phyloP scores from a whole-genome alignment of 2,113 vertebrate species.

The Anoplopoma fimbria region DNA sequence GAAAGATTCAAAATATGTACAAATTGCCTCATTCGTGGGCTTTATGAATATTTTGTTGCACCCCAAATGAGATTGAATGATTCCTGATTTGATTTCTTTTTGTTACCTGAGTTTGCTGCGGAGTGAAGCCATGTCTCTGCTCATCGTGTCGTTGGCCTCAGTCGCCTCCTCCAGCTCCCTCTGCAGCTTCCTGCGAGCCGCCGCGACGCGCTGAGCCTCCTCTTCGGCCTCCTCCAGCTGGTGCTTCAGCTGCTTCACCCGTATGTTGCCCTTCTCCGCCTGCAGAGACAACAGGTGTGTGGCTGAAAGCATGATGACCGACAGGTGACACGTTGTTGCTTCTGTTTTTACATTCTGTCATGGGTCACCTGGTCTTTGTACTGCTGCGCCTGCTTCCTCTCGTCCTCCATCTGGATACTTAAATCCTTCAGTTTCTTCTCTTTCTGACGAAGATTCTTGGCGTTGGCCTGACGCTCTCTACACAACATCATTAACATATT shows the following conservation, averaged over 20 bases:
- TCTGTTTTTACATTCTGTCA: no score
- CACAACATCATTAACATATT: neutral
- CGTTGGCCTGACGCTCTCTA: slow-evolving; percentile 89
- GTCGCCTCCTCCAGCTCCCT: slow-evolving; percentile 93
- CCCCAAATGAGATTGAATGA: no score
- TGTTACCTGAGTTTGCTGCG: slow-evolving; percentile 74
- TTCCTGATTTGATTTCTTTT: no score
- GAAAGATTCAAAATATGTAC: no score
- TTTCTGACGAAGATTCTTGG: slow-evolving; percentile 90
- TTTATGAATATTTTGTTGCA: no score
- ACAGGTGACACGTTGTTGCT: accelerated
- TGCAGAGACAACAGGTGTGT: slow-evolving; percentile 43
- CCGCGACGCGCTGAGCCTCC: slow-evolving; percentile 91
- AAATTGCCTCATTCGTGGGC: no score
- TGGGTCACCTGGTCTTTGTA: slow-evolving; percentile 90
- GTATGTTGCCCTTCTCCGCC: slow-evolving; percentile 88
- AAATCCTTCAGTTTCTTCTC: slow-evolving; percentile 96
- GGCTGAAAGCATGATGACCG: accelerated
- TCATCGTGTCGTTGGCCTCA: slow-evolving; percentile 89
- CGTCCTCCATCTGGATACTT: slow-evolving; percentile 91
- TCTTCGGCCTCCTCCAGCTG: slow-evolving; percentile 97
- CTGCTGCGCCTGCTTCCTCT: slow-evolving; percentile 92
- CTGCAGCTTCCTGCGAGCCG: slow-evolving; percentile 93
- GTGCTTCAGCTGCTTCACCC: slow-evolving; percentile 92
- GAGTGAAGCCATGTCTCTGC: slow-evolving; percentile 67